These are phyloP conservation scores for Pterostichus madidus DNA, from an alignment of 2,888 invertebrate genomes.

Conservation along the genomic window DNA sequence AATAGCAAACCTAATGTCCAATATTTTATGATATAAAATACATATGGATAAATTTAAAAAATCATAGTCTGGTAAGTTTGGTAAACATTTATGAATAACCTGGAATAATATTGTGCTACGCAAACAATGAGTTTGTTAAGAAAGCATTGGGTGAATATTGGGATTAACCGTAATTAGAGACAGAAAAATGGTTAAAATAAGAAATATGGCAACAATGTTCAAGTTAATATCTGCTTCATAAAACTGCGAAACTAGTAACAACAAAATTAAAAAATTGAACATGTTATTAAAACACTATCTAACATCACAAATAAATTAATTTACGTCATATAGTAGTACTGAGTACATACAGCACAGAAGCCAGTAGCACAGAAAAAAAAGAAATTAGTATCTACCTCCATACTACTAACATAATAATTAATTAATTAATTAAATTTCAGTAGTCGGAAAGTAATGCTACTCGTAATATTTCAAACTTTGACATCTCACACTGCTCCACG, in stretches of 20 bases:
- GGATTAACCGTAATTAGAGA: no score
- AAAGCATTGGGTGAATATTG: no score
- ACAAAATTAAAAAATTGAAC: slow-evolving; percentile 27
- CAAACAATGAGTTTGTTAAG: no score
- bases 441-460: slow-evolving; percentile 36
- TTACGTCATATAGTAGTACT: slow-evolving; percentile 14
- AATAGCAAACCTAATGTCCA: no score
- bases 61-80: no score
- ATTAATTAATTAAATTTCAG: slow-evolving; percentile 56
- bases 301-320: slow-evolving; percentile 11
- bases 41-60: no score
- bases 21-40: no score
- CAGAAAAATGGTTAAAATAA: no score
- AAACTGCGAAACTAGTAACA: not conserved
- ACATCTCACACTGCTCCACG: slow-evolving; percentile 22
- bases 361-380: slow-evolving; percentile 29
- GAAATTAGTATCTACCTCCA: slow-evolving; percentile 43
- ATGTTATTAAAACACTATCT: slow-evolving; percentile 41
- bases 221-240: no score
- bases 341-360: slow-evolving; percentile 32
- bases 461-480: slow-evolving; percentile 51
- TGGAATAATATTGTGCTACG: no score
- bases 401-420: slow-evolving; percentile 46
- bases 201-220: no score
- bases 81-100: no score